Evolutionary conservation across 2,888 invertebrate genomes (phyloP).

Genomic region (Sesia bembeciformis): DNA sequence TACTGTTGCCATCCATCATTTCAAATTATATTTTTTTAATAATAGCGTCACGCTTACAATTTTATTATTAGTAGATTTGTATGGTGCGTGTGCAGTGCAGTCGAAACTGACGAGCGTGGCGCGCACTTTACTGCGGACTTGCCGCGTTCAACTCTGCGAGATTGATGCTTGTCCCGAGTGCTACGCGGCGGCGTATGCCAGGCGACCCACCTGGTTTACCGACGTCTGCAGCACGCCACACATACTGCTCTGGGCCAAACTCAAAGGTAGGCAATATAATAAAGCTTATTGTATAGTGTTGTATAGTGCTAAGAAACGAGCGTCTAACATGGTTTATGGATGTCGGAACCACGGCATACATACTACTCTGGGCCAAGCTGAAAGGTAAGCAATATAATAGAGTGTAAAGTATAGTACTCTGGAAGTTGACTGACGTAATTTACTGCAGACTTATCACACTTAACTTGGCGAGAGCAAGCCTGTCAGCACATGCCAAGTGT

Average conservation of each 20-base stretch:
- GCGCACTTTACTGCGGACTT: slow-evolving; percentile 86
- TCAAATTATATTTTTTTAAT: background rate
- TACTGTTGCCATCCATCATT: background rate
- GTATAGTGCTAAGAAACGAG: slow-evolving; percentile 28
- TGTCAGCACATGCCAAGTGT: too few species aligned
- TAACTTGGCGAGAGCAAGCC: too few species aligned
- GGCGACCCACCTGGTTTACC: slow-evolving; percentile 89
- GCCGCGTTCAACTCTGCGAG: slow-evolving; percentile 91
- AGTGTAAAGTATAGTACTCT: too few species aligned
- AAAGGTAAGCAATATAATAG: slow-evolving; percentile 81
- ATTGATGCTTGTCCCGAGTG: slow-evolving; percentile 96
- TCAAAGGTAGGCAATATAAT: slow-evolving; percentile 77
- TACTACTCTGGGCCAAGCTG: slow-evolving; percentile 95
- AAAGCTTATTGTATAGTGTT: too few species aligned
- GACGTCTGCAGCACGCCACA: slow-evolving; percentile 94
- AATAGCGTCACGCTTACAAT: background rate
- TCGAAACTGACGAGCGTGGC: slow-evolving; percentile 85
- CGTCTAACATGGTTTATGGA: slow-evolving; percentile 92
- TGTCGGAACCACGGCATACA: slow-evolving; percentile 91
- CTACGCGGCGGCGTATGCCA: slow-evolving; percentile 88
- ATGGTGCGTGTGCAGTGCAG: slow-evolving; percentile 71
- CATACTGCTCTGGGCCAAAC: slow-evolving; percentile 94
- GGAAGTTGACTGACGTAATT: too few species aligned
- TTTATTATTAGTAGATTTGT: background rate
- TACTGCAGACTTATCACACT: too few species aligned